Percentiles rank a stretch among this genome's conserved stretches.
Evolutionary conservation across 2,888 invertebrate genomes (phyloP).

Genomic region (Brassicogethes aeneus): DNA sequence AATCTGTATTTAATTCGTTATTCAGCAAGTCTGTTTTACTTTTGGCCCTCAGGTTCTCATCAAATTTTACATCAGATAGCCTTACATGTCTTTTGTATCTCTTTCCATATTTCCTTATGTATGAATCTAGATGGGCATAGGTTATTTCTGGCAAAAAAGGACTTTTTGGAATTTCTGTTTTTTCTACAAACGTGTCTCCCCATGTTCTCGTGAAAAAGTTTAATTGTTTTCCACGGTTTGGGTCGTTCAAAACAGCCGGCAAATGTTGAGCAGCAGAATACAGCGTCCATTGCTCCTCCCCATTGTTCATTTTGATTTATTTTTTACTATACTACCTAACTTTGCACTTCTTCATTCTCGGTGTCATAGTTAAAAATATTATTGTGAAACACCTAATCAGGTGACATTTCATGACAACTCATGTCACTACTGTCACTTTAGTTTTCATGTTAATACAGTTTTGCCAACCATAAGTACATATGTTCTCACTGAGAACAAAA

Average conservation of each 20-base stretch:
- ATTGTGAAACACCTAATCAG: conserved; percentile 12
- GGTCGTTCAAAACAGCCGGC: conserved; percentile 93
- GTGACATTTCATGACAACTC: conserved; percentile 10
- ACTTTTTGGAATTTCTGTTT: conserved; percentile 65
- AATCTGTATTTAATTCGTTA: conserved; percentile 47
- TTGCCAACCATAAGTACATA: no score
- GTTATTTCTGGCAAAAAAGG: conserved; percentile 76
- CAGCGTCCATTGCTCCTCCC: conserved; percentile 65
- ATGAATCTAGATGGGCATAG: conserved; percentile 76
- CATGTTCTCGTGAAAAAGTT: conserved; percentile 96
- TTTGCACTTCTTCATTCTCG: conserved; percentile 16
- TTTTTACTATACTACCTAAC: conserved; percentile 16
- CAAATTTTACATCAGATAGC: conserved; percentile 32
- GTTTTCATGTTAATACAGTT: no score
- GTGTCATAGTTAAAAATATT: conserved; percentile 9
- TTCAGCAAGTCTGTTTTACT: conserved; percentile 32
- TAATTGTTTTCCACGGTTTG: conserved; percentile 79
- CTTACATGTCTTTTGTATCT: conserved; percentile 55
- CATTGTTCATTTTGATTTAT: conserved; percentile 22
- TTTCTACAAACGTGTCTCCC: conserved; percentile 92
- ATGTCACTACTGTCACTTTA: conserved; percentile 3
- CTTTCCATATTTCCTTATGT: conserved; percentile 69
- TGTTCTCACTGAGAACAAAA: no score
- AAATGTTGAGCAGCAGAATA: conserved; percentile 90
- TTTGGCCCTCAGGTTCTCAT: conserved; percentile 20